Base-by-base conservation (phyloP, 2,888 invertebrate species). In the Andricus curvator region DNA sequence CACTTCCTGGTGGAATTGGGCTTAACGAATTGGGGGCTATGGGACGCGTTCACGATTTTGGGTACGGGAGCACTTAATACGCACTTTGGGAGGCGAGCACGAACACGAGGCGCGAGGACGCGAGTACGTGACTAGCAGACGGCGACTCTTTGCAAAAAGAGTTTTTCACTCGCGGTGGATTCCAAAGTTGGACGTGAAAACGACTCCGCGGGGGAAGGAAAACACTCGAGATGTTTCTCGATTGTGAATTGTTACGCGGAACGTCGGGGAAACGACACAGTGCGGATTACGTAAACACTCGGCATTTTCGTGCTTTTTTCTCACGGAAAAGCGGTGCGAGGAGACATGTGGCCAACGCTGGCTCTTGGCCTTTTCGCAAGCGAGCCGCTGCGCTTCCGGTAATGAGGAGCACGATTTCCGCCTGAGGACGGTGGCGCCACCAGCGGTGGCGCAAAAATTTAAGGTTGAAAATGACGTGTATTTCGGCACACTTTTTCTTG, bases 341-440 rank as follows among this genome's bases (percentile, higher is more conserved):
- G 85, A 89, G 88, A 90, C 91, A 90, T 91, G 91, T 90, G 90
- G 89, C 88, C 88, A 86, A 88, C 87, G 88, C 85, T 89, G 86
- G 80, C 86, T 88, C 87, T 82, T 86, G 86, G 88, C 88, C 88
- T 87, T 85, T 87, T 84, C 82, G 78, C 85, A 85, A 88, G 80
- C 85, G 85, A 81, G 82, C 80, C 85, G 85, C 85, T 83, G 84
- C 83, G 84, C 82, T 91, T 91, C 90, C 91, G 90, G 89, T 89
- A n/a, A 20, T 51, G 33, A 29, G 25, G n/a, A 56, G 5, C 15
- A 33, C 29, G 29, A 56, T 51, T 60, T 74, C 74, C 74, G 74
- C 15, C n/a, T 33, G 20, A 11, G 33, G 22, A 22, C 20, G 48
- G 15, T 20, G 33, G 74, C 74, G 74, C 56, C 15, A 33, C 56